Evolutionary conservation across 2,888 invertebrate genomes (phyloP), one percentile per base, ranked within the genome.

Genomic region (Pseudococcus longispinus): DNA sequence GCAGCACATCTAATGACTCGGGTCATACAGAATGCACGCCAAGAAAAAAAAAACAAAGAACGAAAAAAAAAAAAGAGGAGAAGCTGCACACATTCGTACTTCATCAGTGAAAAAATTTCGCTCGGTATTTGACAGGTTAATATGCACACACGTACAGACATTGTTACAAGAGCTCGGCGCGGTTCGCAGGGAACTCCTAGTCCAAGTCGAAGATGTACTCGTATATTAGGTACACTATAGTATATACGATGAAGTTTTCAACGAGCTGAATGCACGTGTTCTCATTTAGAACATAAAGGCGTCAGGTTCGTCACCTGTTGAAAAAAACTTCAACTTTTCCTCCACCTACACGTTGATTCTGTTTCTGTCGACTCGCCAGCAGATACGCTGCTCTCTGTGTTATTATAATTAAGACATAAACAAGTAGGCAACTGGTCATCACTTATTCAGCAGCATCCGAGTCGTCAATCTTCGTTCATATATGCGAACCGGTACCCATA

Each of bases 401-500:
- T 85, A 85, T 85, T 85, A 85, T 85, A 85, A 85, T 85, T 85
- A 85, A 85, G 85, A 85, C 85, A 70, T 85, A 85, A 85, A 85
- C 85, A 85, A 85, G 85, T 70, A 85, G 85, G 85, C 85, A 85
- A 85, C 85, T 65, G 85, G 85, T 85, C 85, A 85, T 85, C 85
- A 85, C 65, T 85, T 85, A 85, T 85, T 85, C 85, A 85, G 29
- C 44, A 60, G 60, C 85, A 60, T 84, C 84, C 29, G 29, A 42
- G 85, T 70, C 85, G 65, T 65, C 65, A 70, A 85, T 85, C 85
- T 85, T 85, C 70, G 37, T 37, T 37, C 42, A 70, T 70, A 44
- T 85, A 85, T n/a, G 42, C 60, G 65, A 70, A 70, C 70, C 65
- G 32, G 70, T 42, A 65, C 18, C n/a, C 18, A 26, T 83, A 82